phyloP scores from a whole-genome alignment of 2,888 invertebrate species.

The Drosophila subsilvestris region DNA sequence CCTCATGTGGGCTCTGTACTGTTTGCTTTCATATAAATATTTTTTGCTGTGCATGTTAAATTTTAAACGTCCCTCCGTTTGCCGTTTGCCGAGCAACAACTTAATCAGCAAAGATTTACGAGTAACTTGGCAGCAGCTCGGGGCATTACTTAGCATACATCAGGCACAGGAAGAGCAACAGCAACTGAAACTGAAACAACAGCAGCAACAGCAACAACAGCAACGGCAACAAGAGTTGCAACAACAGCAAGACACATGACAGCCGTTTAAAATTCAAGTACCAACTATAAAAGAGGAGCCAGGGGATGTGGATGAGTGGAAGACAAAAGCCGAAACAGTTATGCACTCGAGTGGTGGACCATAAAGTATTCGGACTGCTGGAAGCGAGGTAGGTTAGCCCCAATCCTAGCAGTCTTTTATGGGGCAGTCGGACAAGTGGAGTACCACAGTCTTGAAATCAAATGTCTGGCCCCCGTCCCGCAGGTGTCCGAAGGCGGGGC shows the following conservation, averaged over 20 bases:
- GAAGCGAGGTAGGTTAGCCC: constrained; percentile 55
- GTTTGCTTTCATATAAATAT: constrained; percentile 21
- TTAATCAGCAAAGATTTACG: constrained; percentile 66
- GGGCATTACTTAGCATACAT: constrained; percentile 36
- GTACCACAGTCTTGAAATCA: constrained; percentile 8
- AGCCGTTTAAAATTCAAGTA: constrained; percentile 48
- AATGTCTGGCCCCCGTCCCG: constrained; percentile 21
- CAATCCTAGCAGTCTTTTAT: constrained; percentile 49
- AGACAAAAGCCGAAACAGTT: constrained; percentile 66
- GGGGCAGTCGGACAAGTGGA: constrained; percentile 25
- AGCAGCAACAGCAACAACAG: neutral
- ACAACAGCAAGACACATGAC: constrained; percentile 26
- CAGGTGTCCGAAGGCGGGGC: constrained; percentile 22
- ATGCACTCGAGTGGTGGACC: constrained; percentile 67
- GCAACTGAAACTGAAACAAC: neutral
- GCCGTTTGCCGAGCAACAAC: constrained; percentile 37
- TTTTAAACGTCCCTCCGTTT: constrained; percentile 22
- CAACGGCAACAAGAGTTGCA: constrained; percentile 1
- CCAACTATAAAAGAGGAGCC: constrained; percentile 38
- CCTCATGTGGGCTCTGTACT: constrained; percentile 2
- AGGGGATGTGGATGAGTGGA: neutral
- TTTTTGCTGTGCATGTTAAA: constrained; percentile 36
- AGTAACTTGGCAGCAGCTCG: constrained; percentile 15
- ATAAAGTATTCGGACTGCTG: constrained; percentile 60
- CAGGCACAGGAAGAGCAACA: constrained; percentile 2